Conservation (phyloP, 2,113 vertebrate genomes). For the Coreoperca whiteheadi region DNA sequence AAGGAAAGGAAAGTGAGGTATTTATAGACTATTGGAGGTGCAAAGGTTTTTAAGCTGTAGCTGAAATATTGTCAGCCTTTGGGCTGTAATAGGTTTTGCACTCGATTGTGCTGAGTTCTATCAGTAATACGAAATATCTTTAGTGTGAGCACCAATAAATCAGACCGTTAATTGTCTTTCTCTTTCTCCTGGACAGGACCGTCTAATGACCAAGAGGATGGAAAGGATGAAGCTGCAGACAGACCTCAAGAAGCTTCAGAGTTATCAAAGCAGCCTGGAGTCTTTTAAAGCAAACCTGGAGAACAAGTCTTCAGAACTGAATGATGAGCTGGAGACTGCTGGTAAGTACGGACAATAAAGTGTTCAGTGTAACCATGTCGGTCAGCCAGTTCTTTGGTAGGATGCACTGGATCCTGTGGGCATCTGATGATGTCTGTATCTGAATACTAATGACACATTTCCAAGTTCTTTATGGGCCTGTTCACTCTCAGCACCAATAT, state of each 20-base stretch:
- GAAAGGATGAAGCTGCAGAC: conserved; percentile 89
- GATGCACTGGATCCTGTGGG: neutral
- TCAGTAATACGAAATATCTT: neutral
- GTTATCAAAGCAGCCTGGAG: conserved; percentile 87
- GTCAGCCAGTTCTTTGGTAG: neutral
- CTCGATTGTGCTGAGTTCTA: neutral
- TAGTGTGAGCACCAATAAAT: neutral
- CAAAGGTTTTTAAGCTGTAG: neutral
- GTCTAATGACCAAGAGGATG: conserved; percentile 87
- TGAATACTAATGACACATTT: neutral
- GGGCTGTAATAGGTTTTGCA: neutral
- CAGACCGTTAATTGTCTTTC: neutral
- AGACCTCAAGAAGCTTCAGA: conserved; percentile 92
- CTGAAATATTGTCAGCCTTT: neutral
- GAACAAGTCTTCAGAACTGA: conserved; percentile 84
- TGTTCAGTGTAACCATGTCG: neutral
- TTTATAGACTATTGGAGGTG: neutral
- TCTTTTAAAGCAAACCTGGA: conserved; percentile 85
- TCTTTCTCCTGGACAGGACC: conserved; percentile 84
- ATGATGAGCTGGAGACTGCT: conserved; percentile 86
- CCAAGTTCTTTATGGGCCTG: neutral
- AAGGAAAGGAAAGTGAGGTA: neutral
- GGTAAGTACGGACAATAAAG: conserved; percentile 79
- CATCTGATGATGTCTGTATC: neutral
- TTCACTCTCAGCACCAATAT: neutral